Percentiles rank a stretch among this genome's conserved stretches.
Evolutionary conservation across 2,888 invertebrate genomes (phyloP).

Genomic region (Carabus problematicus): DNA sequence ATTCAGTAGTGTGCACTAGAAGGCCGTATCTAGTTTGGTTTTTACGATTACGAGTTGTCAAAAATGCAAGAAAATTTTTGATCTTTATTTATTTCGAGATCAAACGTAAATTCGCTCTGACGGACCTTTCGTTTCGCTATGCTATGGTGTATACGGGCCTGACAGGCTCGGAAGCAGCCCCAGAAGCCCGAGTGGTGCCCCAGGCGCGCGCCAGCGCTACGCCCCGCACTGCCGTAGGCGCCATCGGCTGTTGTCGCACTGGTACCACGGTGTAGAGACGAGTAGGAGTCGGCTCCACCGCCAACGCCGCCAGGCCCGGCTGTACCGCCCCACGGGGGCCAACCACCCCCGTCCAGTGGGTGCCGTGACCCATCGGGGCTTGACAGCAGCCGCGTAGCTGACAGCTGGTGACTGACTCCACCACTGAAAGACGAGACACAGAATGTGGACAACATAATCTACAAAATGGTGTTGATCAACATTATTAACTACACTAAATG

Average conservation of each 20-base stretch:
- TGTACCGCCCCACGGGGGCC: slow-evolving; percentile 29
- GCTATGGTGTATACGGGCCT: slow-evolving; percentile 78
- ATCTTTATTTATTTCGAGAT: too few species aligned
- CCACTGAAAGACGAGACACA: slow-evolving; percentile 64
- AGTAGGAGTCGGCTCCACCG: slow-evolving; percentile 54
- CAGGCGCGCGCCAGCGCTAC: slow-evolving; percentile 58
- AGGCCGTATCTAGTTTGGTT: too few species aligned
- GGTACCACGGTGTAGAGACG: slow-evolving; percentile 53
- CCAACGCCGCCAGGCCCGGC: background rate
- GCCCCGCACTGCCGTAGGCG: slow-evolving; percentile 49
- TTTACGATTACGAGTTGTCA: too few species aligned
- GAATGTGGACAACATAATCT: too few species aligned
- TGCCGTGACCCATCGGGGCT: slow-evolving; percentile 84
- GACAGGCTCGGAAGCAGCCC: slow-evolving; percentile 80
- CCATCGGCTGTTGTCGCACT: slow-evolving; percentile 17
- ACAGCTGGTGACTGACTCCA: slow-evolving; percentile 81
- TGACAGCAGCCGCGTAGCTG: slow-evolving; percentile 81
- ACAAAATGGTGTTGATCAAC: too few species aligned
- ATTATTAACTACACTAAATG: too few species aligned
- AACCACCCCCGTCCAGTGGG: slow-evolving; percentile 64
- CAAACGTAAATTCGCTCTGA: too few species aligned
- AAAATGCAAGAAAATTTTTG: too few species aligned
- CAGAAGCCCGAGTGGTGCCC: slow-evolving; percentile 66
- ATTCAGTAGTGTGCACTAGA: too few species aligned
- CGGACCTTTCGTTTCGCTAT: slow-evolving; percentile 80